Evolutionary conservation across 2,113 vertebrate species (phyloP), one percentile per base, ranked within the genome.

Genomic region (Setophaga coronata): DNA sequence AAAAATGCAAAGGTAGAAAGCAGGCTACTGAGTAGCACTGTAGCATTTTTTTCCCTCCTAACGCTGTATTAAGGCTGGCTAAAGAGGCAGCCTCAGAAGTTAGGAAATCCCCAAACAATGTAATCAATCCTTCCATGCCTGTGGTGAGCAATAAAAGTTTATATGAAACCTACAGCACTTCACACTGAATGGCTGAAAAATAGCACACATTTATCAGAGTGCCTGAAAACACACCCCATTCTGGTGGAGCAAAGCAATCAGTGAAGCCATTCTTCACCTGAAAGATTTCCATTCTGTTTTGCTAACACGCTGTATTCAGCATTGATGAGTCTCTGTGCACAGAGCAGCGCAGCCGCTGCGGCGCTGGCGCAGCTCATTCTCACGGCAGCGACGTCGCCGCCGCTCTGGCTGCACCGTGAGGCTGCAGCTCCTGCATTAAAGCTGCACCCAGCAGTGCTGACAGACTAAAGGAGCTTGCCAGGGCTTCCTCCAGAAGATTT

Each of bases 211-310:
- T 95, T 95, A 95, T 97, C 94, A 97, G 95, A 95, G 76, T 53
- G 93, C 89, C 93, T 92, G 93, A 96, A 96, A 96, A 96, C 91
- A 96, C 95, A 92, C 88, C 90, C 92, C 81, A 95, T 96, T 96
- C 94, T 90, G 90, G 86, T 90, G 34, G 73, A 94, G 77, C 86
- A 96, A 87, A 97, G 91, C 88, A 97, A 97, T 97, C 96, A 93
- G 93, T 8, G 60, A 91, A 94, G 84, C 90, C 86, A 95, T 97
- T 97, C 89, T 96, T 96, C 95, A 97, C 85, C 92, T 94, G 82
- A 89, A 89, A 96, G 87, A 80, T 92, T 94, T 97, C 93, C 96
- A 96, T 96, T 97, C 94, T 94, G 88, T 92, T 96, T 97, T 95
- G 83, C 88, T 97, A 95, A 89, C 87, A 83, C 56, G 82, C 90